Conservation (phyloP, 2,888 invertebrate genomes). For the Drosophila ezoana region DNA sequence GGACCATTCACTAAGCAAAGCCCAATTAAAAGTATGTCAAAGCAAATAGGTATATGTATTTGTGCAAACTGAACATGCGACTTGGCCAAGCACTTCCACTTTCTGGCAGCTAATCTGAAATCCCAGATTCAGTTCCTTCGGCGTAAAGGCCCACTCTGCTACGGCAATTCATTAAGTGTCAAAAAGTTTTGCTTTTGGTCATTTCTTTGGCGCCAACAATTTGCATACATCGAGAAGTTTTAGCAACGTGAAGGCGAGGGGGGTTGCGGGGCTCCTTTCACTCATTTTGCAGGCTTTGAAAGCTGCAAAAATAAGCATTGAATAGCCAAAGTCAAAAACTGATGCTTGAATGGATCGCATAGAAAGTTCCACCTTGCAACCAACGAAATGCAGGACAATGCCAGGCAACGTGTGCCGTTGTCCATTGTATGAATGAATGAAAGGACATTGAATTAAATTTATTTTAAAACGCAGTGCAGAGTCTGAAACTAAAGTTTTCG, state of each 20-base stretch:
- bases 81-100: conserved; percentile 42
- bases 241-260: background rate
- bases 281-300: conserved; percentile 35
- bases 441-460: conserved; percentile 80
- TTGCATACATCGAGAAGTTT: conserved; percentile 64
- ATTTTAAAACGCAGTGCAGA: conserved; percentile 70
- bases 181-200: conserved; percentile 78
- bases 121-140: conserved; percentile 15
- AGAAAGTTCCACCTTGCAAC: conserved; percentile 66
- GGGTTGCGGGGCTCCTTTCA: conserved; percentile 21
- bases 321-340: conserved; percentile 59
- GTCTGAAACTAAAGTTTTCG: conserved; percentile 69
- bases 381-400: conserved; percentile 64
- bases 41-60: conserved; percentile 62
- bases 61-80: conserved; percentile 64
- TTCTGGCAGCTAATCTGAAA: conserved; percentile 48
- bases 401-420: conserved; percentile 52
- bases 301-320: conserved; percentile 42
- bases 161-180: conserved; percentile 76
- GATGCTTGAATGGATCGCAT: conserved; percentile 67
- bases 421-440: conserved; percentile 75
- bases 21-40: conserved; percentile 77
- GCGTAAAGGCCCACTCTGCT: background rate
- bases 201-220: conserved; percentile 67
- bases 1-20: background rate